These are phyloP conservation scores for Xanthia icteritia DNA, from an alignment of 2,888 invertebrate species.

Conservation along the genomic window DNA sequence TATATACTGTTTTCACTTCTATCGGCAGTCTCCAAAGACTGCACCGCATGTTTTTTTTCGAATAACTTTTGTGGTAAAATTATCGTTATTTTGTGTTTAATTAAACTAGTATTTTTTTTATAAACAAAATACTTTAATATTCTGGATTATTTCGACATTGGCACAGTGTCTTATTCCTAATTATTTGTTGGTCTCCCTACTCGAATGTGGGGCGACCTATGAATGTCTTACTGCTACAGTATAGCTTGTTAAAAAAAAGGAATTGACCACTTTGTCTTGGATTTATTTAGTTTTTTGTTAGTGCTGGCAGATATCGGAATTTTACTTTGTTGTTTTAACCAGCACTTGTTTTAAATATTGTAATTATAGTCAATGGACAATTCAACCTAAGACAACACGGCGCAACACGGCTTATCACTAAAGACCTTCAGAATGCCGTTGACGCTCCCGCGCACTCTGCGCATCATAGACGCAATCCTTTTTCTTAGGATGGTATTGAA, in stretches of 20 bases:
- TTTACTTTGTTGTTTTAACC: background rate
- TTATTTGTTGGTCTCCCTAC: conserved; percentile 46
- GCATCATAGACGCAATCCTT: too few relatives aligned
- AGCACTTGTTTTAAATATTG: background rate
- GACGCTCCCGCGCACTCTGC: too few relatives aligned
- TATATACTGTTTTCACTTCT: too few relatives aligned
- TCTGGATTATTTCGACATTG: background rate
- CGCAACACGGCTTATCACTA: too few relatives aligned
- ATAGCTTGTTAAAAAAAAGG: conserved; percentile 45
- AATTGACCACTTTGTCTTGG: conserved; percentile 28
- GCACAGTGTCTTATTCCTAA: background rate
- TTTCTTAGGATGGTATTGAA: too few relatives aligned
- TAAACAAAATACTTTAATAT: background rate
- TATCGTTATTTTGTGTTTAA: background rate
- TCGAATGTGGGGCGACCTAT: conserved; percentile 49
- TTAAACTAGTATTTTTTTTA: background rate
- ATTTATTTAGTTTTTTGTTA: conserved; percentile 9
- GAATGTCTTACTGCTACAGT: conserved; percentile 53
- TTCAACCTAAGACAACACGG: too few relatives aligned
- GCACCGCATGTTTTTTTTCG: background rate
- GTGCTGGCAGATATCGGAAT: background rate
- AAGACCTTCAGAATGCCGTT: too few relatives aligned
- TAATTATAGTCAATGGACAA: too few relatives aligned
- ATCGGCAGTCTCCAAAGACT: too few relatives aligned
- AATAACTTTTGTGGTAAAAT: background rate